Conservation (phyloP, 2,113 vertebrate species). For the Tragulus kanchil region DNA sequence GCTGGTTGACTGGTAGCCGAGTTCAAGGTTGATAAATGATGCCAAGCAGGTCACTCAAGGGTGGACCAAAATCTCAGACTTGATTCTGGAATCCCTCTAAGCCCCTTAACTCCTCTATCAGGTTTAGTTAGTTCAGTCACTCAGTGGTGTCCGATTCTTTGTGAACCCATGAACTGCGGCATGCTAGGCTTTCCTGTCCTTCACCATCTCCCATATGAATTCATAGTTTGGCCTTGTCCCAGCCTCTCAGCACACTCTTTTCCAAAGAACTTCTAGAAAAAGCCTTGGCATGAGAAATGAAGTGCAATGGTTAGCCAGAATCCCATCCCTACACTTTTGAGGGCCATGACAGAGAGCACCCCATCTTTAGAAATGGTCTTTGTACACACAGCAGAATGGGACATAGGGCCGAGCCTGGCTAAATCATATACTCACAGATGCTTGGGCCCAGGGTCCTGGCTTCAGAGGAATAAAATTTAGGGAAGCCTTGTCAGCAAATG, state of each 20-base stretch:
- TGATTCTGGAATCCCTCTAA: not conserved
- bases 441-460: not conserved
- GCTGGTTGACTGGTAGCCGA: not conserved
- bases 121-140: too few relatives aligned
- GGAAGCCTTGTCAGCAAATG: conserved; percentile 67
- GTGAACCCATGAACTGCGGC: too few relatives aligned
- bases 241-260: conserved; percentile 8
- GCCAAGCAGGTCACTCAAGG: not conserved
- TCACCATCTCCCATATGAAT: too few relatives aligned
- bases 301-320: not conserved
- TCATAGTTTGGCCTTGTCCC: not conserved
- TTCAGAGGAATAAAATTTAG: conserved; percentile 58
- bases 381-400: not conserved
- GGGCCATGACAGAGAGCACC: not conserved
- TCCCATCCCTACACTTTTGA: not conserved
- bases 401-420: conserved; percentile 37
- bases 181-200: too few relatives aligned
- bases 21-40: conserved; percentile 10
- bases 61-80: not conserved
- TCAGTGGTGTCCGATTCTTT: too few relatives aligned
- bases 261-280: conserved; percentile 19
- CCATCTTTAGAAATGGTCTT: conserved; percentile 28
- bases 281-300: not conserved
- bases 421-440: conserved; percentile 62
- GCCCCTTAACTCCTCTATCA: not conserved